Evolutionary conservation across 1,140 invertebrate species (phyloP).

Genomic region (Hormaphis cornu): DNA sequence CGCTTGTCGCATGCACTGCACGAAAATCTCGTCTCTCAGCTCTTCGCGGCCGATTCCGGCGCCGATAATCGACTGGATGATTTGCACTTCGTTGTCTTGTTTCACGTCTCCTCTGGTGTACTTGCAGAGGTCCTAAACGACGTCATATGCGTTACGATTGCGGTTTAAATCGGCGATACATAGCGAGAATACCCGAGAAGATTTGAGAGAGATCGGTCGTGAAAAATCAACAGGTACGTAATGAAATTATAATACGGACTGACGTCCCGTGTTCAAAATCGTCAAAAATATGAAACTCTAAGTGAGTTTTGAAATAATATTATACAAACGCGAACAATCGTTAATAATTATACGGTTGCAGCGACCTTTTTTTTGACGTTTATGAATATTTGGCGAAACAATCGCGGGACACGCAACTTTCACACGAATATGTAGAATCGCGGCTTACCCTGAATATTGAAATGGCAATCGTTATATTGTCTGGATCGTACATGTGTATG

Average conservation of each 20-base stretch:
- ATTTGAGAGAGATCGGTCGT: background rate
- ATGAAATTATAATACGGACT: no score
- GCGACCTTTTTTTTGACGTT: no score
- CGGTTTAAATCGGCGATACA: constrained; percentile 27
- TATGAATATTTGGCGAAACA: no score
- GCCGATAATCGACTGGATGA: constrained; percentile 75
- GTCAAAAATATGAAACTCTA: no score
- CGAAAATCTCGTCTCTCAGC: constrained; percentile 76
- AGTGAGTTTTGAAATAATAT: no score
- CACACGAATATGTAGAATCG: no score
- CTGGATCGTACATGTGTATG: constrained; percentile 89
- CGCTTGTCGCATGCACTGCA: constrained; percentile 72
- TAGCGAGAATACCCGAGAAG: background rate
- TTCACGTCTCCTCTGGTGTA: constrained; percentile 78
- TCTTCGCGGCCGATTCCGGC: constrained; percentile 82
- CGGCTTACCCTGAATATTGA: constrained; percentile 74
- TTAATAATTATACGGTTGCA: no score
- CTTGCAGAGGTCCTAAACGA: constrained; percentile 73
- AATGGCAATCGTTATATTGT: constrained; percentile 82
- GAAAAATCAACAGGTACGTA: no score
- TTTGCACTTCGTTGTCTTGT: constrained; percentile 64
- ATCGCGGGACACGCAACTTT: no score
- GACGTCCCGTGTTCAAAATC: no score
- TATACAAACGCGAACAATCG: no score
- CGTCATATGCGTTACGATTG: constrained; percentile 36